phyloP scores from a whole-genome alignment of 2,888 invertebrate species.

The Drosophila longiperda region DNA sequence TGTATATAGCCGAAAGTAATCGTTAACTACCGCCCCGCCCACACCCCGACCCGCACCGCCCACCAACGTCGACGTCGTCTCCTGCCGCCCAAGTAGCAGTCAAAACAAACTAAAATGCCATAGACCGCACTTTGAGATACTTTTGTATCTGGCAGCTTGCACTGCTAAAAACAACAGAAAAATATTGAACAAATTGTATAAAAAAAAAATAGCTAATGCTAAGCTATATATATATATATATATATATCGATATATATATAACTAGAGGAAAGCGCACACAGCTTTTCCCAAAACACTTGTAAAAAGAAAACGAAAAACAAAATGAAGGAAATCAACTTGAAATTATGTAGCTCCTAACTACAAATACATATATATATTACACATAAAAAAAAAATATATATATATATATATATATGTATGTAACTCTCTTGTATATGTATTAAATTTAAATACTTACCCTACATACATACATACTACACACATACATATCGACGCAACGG shows the following conservation, averaged over 20 bases:
- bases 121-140: slow-evolving; percentile 56
- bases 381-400: slow-evolving; percentile 9
- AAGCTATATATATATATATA: slow-evolving; percentile 48
- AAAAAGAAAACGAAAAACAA: slow-evolving; percentile 44
- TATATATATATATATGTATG: slow-evolving; percentile 32
- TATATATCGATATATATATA: slow-evolving; percentile 24
- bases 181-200: slow-evolving; percentile 72
- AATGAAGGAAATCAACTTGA: slow-evolving; percentile 42
- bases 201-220: slow-evolving; percentile 69
- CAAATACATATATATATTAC: slow-evolving; percentile 9
- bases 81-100: slow-evolving; percentile 51
- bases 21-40: slow-evolving; percentile 8
- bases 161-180: slow-evolving; percentile 23
- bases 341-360: slow-evolving; percentile 49
- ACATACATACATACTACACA: slow-evolving; percentile 13
- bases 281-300: slow-evolving; percentile 48
- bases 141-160: slow-evolving; percentile 48
- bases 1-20: slow-evolving; percentile 60
- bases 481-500: slow-evolving; percentile 52
- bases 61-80: slow-evolving; percentile 20
- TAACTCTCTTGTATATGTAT: slow-evolving; percentile 62
- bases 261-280: slow-evolving; percentile 24
- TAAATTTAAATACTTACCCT: slow-evolving; percentile 41
- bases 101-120: slow-evolving; percentile 46
- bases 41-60: slow-evolving; percentile 12